Evolutionary conservation across 2,113 vertebrate genomes (phyloP), one percentile per base, ranked within the genome.

Genomic region (Leptobrachium ailaonicum): DNA sequence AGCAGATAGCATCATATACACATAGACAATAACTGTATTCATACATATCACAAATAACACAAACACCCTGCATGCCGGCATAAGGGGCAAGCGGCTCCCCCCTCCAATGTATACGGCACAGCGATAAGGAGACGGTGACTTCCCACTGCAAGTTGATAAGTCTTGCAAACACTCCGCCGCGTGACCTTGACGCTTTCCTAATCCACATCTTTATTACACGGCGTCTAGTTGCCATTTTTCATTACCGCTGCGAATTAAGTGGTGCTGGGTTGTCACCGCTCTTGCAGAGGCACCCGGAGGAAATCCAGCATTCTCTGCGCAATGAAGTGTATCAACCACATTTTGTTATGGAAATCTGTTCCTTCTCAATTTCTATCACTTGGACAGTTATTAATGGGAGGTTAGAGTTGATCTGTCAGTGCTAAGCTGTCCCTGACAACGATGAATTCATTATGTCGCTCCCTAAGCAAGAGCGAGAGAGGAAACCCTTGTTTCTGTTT

Each of bases 351-450:
- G 71, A 41, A 72, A 73, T 73, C 12, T 58, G 4, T 73, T 73
- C 12, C 13, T 4, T n/a, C 71, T 41, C 5, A 1, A 42, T 73
- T 73, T 58, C 41, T 10, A 58, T 60, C 53, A 56, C 32, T 32
- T 8, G 20, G 53, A 41, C 71, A 58, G 32, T 73, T 58, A 73
- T 73, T 73, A 73, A 58, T 73, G 71, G 53, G 14, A 43, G 40
- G 53, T 43, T 42, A 3, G 40, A 58, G 41, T 70, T 70, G 13
- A 13, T 20, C 68, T 70, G 43, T 70, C 68, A 2, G 43, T n/a
- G 44, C 43, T 47, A 70, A 70, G 43, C 68, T 9, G 14, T 70
- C 2, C 68, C 13, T 45, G 68, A 70, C 6, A 70, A 20, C 7
- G 53, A 73, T 60, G 40, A 73, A 73, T 58, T 12, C 1, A 73